Evolutionary conservation across 2,113 vertebrate species (phyloP).

Genomic region (Ellobius talpinus): DNA sequence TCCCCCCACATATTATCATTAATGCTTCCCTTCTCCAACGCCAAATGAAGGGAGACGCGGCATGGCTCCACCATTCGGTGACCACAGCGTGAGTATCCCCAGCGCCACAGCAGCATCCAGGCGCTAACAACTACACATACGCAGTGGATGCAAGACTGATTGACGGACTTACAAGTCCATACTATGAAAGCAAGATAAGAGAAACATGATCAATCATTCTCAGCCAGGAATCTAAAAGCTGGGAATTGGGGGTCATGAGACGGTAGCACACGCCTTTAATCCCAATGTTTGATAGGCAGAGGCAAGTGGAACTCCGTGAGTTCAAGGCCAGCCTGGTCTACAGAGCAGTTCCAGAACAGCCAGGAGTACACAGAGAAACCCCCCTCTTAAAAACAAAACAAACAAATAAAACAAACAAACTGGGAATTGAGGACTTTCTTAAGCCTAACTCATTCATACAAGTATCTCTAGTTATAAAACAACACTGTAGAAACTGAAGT

Average conservation of each 20-base stretch:
- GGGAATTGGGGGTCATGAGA: not conserved
- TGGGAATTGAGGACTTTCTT: not conserved
- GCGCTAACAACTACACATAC: not conserved
- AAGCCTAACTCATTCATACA: not conserved
- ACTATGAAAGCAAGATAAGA: not conserved
- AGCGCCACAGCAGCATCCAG: not conserved
- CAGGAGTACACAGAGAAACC: not conserved
- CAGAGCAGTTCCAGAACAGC: not conserved
- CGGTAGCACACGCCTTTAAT: not conserved
- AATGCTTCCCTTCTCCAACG: not conserved
- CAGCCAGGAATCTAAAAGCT: not conserved
- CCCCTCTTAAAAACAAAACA: not conserved
- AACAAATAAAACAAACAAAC: not conserved
- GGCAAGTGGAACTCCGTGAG: not conserved
- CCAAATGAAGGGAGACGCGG: not conserved
- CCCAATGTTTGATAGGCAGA: not conserved
- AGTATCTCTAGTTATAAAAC: not conserved
- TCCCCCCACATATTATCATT: not conserved
- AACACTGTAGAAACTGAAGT: not conserved
- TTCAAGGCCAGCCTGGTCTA: not conserved
- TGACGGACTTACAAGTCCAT: not conserved
- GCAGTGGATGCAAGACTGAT: not conserved
- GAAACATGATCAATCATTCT: not conserved
- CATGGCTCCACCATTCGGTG: not conserved
- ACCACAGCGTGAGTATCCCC: fast-evolving